A percentile compares a stretch with the other conserved stretches of the same genome.
These are phyloP conservation scores for Biston stratarius DNA, from an alignment of 2,888 invertebrate species.

Conservation along the genomic window DNA sequence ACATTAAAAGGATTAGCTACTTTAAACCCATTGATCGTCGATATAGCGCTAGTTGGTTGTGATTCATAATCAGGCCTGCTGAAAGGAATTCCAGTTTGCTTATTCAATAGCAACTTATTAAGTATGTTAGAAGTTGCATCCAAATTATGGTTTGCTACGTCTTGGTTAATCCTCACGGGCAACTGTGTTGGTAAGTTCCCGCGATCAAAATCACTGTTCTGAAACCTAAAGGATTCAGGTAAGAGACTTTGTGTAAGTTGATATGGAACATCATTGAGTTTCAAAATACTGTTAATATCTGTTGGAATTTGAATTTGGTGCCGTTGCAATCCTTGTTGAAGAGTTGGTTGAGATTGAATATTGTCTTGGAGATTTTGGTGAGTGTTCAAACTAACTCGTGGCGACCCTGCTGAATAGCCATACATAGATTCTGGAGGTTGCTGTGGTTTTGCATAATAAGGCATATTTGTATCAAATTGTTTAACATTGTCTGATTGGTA, in stretches of 20 bases:
- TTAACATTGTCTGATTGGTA: slow-evolving; percentile 59
- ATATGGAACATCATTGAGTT: slow-evolving; percentile 76
- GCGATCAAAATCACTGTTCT: slow-evolving; percentile 71
- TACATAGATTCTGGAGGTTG: slow-evolving; percentile 59
- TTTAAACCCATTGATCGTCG: slow-evolving; percentile 81
- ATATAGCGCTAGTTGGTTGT: slow-evolving; percentile 60
- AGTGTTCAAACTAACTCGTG: slow-evolving; percentile 57
- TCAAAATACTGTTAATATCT: slow-evolving; percentile 68
- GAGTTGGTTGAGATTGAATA: slow-evolving; percentile 60
- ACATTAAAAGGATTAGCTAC: slow-evolving; percentile 84
- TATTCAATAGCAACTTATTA: slow-evolving; percentile 69
- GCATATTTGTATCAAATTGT: slow-evolving; percentile 60
- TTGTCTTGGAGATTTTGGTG: slow-evolving; percentile 65
- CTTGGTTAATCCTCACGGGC: slow-evolving; percentile 76
- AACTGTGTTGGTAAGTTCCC: slow-evolving; percentile 66
- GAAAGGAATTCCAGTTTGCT: slow-evolving; percentile 58
- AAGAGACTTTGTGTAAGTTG: slow-evolving; percentile 68
- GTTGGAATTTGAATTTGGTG: slow-evolving; percentile 60
- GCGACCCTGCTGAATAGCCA: slow-evolving; percentile 55
- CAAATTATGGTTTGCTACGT: slow-evolving; percentile 76
- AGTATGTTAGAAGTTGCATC: slow-evolving; percentile 73
- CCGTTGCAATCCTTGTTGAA: slow-evolving; percentile 60
- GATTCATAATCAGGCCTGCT: slow-evolving; percentile 72
- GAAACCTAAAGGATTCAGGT: slow-evolving; percentile 61
- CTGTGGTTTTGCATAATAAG: slow-evolving; percentile 63